Conservation (phyloP, 2,797 vertebrate genomes). For the Sebastes baramenuke region DNA sequence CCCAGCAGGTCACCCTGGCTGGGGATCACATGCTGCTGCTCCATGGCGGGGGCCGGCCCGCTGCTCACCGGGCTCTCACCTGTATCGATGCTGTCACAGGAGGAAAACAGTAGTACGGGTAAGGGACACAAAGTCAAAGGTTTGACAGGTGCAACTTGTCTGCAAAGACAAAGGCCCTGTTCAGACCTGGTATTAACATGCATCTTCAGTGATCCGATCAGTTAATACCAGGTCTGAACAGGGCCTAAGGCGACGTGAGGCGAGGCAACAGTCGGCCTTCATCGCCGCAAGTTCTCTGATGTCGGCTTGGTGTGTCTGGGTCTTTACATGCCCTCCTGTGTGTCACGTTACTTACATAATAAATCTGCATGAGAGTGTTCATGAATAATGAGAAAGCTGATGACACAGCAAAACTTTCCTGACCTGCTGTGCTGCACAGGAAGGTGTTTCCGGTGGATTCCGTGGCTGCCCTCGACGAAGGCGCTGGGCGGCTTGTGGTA, state of each 20-base stretch:
- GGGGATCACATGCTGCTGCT: conserved; percentile 94
- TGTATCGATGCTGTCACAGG: conserved; percentile 87
- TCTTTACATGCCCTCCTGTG: not conserved
- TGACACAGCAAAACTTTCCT: conserved; percentile 5
- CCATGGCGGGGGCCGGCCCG: conserved; percentile 84
- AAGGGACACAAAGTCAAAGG: not conserved
- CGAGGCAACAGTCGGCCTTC: too few relatives aligned
- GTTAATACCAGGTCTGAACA: rapidly evolving
- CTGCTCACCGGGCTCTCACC: conserved; percentile 94
- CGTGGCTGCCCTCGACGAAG: conserved; percentile 97
- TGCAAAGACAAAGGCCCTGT: too few relatives aligned
- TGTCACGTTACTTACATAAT: not conserved
- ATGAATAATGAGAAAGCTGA: not conserved
- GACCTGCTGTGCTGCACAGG: conserved; percentile 97
- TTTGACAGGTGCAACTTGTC: not conserved
- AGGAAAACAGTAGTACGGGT: not conserved
- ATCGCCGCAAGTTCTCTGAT: too few relatives aligned
- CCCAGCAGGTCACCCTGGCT: conserved; percentile 96
- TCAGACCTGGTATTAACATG: rapidly evolving
- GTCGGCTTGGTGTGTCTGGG: too few relatives aligned
- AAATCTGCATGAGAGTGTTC: not conserved
- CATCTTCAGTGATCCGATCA: too few relatives aligned
- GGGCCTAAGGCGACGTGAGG: too few relatives aligned
- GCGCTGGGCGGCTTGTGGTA: conserved; percentile 98
- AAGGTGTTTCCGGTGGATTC: conserved; percentile 95